Percentiles rank a stretch among this genome's conserved stretches.
Conservation (phyloP, 2,113 vertebrate genomes). For the Forbesichthys agassizii region DNA sequence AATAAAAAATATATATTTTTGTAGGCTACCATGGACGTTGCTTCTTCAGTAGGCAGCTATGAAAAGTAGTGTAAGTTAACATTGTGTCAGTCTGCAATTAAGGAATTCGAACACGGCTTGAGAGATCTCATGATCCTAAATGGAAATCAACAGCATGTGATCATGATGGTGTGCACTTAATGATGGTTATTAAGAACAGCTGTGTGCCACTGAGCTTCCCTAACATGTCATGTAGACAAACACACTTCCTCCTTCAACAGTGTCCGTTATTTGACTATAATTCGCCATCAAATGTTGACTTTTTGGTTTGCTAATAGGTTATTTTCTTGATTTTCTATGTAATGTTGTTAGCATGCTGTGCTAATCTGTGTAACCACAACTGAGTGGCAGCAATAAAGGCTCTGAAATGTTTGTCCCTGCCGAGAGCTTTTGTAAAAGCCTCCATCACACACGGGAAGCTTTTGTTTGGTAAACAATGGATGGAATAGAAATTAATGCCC, state of each 20-base stretch:
- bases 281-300: slow-evolving; percentile 2
- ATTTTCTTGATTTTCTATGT: slow-evolving; percentile 9
- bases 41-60: too few species aligned
- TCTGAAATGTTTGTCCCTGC: background rate
- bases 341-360: background rate
- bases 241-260: slow-evolving; percentile 7
- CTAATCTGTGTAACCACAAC: background rate
- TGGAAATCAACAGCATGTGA: slow-evolving; percentile 25
- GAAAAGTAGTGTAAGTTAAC: too few species aligned
- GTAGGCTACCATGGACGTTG: too few species aligned
- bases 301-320: slow-evolving; percentile 23
- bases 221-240: slow-evolving; percentile 27
- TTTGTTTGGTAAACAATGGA: slow-evolving; percentile 36
- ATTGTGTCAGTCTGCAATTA: too few species aligned
- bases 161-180: slow-evolving; percentile 50
- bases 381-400: slow-evolving; percentile 11
- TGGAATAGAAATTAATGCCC: background rate
- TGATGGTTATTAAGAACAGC: slow-evolving; percentile 72
- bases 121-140: too few species aligned
- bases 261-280: slow-evolving; percentile 29
- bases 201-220: slow-evolving; percentile 53
- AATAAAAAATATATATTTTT: too few species aligned
- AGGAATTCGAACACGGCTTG: too few species aligned
- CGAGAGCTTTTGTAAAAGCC: slow-evolving; percentile 12
- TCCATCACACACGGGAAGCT: slow-evolving; percentile 4